phyloP scores from a whole-genome alignment of 2,888 invertebrate genomes.

The Altica lythri region DNA sequence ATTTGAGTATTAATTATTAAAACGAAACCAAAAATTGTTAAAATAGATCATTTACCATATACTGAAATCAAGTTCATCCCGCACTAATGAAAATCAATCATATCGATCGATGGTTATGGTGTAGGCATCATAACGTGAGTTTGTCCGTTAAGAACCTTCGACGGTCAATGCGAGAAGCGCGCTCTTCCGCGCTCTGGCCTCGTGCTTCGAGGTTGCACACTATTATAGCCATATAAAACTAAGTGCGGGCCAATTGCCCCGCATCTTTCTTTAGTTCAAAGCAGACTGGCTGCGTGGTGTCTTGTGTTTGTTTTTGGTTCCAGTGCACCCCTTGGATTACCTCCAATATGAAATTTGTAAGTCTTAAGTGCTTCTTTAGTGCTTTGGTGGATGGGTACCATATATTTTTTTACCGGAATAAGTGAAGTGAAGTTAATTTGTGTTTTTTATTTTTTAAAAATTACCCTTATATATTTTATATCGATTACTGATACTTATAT shows the following conservation, averaged over 20 bases:
- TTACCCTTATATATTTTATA: too few relatives aligned
- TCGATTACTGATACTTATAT: too few relatives aligned
- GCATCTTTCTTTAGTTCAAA: constrained; percentile 34
- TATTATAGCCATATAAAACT: constrained; percentile 47
- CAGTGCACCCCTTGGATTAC: constrained; percentile 29
- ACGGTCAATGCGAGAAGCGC: constrained; percentile 52
- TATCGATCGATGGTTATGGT: constrained; percentile 15
- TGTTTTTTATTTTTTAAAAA: too few relatives aligned
- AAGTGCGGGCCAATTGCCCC: constrained; percentile 41
- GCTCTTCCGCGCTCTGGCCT: constrained; percentile 53
- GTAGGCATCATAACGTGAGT: constrained; percentile 37
- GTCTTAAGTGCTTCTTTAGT: constrained; percentile 27
- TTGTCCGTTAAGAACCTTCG: constrained; percentile 51
- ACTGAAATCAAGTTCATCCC: constrained; percentile 24
- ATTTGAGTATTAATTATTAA: too few relatives aligned
- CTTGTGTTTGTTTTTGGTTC: constrained; percentile 28
- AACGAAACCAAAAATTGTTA: too few relatives aligned
- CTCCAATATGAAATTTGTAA: constrained; percentile 42
- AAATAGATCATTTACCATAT: too few relatives aligned
- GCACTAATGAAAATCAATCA: neutral
- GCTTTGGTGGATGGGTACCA: constrained; percentile 3
- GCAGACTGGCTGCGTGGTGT: constrained; percentile 27
- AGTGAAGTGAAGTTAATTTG: too few relatives aligned
- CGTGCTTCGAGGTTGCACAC: constrained; percentile 53
- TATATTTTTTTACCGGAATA: neutral